These are phyloP conservation scores for Griposia aprilina DNA, from an alignment of 2,888 invertebrate species.

Conservation along the genomic window DNA sequence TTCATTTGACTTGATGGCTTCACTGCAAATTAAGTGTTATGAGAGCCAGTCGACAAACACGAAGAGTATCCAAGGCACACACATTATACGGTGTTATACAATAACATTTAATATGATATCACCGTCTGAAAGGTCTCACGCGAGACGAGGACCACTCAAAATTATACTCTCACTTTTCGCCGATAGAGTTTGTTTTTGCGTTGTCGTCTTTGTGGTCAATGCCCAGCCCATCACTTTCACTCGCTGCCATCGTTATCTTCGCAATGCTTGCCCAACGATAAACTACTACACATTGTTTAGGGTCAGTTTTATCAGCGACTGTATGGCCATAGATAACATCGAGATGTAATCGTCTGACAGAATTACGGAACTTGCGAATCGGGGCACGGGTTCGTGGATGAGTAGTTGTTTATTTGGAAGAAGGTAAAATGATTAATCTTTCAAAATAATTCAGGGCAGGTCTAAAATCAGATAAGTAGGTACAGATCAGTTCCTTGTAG, in stretches of 20 bases:
- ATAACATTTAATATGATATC: slow-evolving; percentile 66
- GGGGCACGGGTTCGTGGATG: slow-evolving; percentile 15
- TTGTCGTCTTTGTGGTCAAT: slow-evolving; percentile 23
- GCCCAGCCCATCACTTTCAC: slow-evolving; percentile 66
- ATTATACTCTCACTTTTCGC: slow-evolving; percentile 15
- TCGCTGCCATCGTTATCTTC: slow-evolving; percentile 51
- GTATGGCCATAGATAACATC: slow-evolving; percentile 46
- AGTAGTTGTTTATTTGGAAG: slow-evolving; percentile 32
- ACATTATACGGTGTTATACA: slow-evolving; percentile 64
- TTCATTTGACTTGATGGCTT: slow-evolving; percentile 53
- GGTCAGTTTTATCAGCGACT: slow-evolving; percentile 60
- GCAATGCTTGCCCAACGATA: slow-evolving; percentile 57
- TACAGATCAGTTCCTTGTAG: background rate
- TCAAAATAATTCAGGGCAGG: background rate
- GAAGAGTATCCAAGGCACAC: slow-evolving; percentile 48
- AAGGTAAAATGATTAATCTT: background rate
- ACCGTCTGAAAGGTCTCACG: slow-evolving; percentile 43
- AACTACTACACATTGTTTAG: slow-evolving; percentile 60
- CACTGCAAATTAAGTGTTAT: slow-evolving; percentile 57
- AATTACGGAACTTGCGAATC: slow-evolving; percentile 36
- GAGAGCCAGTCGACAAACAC: slow-evolving; percentile 57
- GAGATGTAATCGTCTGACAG: slow-evolving; percentile 45
- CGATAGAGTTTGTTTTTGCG: slow-evolving; percentile 35
- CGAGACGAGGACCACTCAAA: slow-evolving; percentile 7
- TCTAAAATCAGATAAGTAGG: background rate